These are phyloP conservation scores for Diadema setosum DNA, from an alignment of 35 echinoderm and acorn worm genomes.

Conservation along the genomic window DNA sequence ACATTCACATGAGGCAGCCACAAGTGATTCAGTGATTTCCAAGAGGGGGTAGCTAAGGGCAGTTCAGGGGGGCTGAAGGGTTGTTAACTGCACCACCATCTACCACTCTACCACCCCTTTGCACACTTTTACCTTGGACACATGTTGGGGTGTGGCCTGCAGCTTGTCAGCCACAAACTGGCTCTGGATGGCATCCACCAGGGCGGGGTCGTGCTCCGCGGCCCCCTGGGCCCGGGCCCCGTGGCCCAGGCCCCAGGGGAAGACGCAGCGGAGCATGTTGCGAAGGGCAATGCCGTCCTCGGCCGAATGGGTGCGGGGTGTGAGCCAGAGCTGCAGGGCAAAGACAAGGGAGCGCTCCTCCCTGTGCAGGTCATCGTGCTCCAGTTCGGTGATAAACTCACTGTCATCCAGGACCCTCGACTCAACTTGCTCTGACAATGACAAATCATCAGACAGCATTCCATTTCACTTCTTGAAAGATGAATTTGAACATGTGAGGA, in stretches of 20 bases:
- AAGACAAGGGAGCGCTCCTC: conserved; percentile 76
- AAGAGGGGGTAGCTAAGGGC: not conserved
- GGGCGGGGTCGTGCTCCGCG: conserved; percentile 84
- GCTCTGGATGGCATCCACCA: conserved; percentile 86
- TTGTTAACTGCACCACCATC: not conserved
- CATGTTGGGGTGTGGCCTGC: conserved; percentile 93
- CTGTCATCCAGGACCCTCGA: too few relatives aligned
- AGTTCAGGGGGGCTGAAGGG: not conserved
- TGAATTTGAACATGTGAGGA: too few relatives aligned
- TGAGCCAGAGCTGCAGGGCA: conserved; percentile 55
- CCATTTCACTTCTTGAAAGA: too few relatives aligned
- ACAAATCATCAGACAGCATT: too few relatives aligned
- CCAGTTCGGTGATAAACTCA: conserved; percentile 9
- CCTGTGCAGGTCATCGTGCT: conserved; percentile 78
- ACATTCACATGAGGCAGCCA: not conserved
- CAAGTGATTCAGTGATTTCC: not conserved
- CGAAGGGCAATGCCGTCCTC: conserved; percentile 31
- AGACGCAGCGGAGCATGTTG: conserved; percentile 68
- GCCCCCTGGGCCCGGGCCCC: conserved; percentile 15
- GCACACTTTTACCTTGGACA: conserved; percentile 63
- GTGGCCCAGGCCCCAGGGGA: conserved; percentile 68
- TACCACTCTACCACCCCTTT: not conserved
- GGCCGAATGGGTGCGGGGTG: not conserved
- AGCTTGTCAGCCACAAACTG: conserved; percentile 93
- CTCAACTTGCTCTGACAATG: too few relatives aligned